phyloP scores from a whole-genome alignment of 2,797 vertebrate species.

The Vespertilio murinus region DNA sequence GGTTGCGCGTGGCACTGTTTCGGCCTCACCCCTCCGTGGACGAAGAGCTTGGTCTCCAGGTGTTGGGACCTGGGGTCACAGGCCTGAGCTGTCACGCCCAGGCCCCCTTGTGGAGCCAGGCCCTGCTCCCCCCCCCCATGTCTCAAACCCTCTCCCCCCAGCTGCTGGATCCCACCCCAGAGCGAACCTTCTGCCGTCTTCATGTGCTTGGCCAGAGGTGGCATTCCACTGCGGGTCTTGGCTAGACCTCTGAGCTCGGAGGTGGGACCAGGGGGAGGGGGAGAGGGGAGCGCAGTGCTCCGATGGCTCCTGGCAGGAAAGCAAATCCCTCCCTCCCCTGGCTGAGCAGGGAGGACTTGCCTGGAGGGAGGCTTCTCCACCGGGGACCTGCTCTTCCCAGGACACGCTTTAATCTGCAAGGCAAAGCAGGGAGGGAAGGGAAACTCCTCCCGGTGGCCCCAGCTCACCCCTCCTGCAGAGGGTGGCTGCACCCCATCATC shows the following conservation, averaged over 20 bases:
- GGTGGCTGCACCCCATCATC: fast-evolving
- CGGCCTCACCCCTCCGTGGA: neutral
- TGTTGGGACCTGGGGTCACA: neutral
- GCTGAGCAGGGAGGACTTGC: neutral
- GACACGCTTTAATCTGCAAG: neutral
- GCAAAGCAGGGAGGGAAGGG: neutral
- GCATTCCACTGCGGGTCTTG: neutral
- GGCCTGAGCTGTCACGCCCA: too few species aligned
- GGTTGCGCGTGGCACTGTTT: neutral
- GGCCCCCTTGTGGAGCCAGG: neutral
- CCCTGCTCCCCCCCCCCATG: too few species aligned
- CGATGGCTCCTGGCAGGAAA: neutral
- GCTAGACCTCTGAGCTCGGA: neutral
- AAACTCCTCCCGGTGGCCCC: too few species aligned
- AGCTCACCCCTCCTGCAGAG: neutral
- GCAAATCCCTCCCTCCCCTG: neutral
- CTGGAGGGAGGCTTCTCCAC: neutral
- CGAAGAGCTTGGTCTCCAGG: neutral
- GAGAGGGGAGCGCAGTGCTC: neutral
- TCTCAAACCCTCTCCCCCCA: neutral
- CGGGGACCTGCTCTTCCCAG: neutral
- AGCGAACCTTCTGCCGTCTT: neutral
- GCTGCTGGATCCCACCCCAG: neutral
- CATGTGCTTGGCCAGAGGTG: neutral
- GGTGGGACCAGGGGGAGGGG: neutral